Percentiles rank a stretch among this genome's conserved stretches.
These are phyloP conservation scores for Cyaniris semiargus DNA, from an alignment of 2,888 invertebrate species.

Conservation along the genomic window DNA sequence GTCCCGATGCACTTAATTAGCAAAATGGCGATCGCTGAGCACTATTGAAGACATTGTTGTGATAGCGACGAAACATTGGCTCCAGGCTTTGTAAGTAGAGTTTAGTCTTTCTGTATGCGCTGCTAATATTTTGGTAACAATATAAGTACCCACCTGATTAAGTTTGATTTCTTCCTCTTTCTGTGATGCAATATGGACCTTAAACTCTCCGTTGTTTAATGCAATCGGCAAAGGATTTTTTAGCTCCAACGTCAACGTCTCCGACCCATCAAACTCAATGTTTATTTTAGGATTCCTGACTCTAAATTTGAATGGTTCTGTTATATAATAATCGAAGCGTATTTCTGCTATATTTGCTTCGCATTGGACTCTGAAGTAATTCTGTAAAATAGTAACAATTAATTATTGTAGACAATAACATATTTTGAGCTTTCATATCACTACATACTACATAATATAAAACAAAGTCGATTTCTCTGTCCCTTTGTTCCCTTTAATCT, in stretches of 20 bases:
- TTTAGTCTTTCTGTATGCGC: no score
- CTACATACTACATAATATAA: no score
- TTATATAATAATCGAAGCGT: background rate
- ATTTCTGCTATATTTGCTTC: background rate
- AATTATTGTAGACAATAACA: no score
- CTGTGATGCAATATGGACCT: background rate
- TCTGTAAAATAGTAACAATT: background rate
- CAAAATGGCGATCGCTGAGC: background rate
- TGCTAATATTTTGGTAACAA: background rate
- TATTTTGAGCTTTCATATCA: no score
- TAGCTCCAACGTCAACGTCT: background rate
- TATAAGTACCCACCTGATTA: background rate
- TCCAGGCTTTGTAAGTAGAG: no score
- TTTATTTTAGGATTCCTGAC: conserved; percentile 4
- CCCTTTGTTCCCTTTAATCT: no score
- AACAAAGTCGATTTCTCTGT: no score
- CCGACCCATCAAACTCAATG: background rate
- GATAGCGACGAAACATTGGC: background rate
- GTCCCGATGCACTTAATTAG: no score
- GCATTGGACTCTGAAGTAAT: background rate
- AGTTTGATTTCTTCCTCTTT: background rate
- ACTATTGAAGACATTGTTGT: background rate
- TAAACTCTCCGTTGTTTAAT: background rate
- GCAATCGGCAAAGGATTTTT: conserved; percentile 12
- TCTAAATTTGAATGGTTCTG: background rate